Evolutionary conservation across 2,797 vertebrate genomes (phyloP).

Genomic region (Prunella strophiata): DNA sequence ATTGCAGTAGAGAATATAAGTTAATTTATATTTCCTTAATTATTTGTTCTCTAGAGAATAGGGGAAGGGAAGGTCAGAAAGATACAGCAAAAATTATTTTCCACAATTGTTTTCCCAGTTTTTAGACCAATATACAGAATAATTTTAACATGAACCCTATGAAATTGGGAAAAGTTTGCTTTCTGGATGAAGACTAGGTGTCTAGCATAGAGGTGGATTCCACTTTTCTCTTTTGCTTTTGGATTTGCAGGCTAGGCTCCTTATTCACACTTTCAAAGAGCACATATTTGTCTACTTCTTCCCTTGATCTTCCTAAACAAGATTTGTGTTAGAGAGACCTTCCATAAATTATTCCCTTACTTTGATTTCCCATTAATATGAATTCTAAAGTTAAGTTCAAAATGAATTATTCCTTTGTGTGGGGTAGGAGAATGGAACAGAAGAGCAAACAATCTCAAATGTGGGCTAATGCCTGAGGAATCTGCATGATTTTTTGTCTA

Average conservation of each 20-base stretch:
- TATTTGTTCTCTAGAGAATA: background rate
- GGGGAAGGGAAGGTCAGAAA: background rate
- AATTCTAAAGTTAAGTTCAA: background rate
- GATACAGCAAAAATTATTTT: background rate
- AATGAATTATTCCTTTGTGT: background rate
- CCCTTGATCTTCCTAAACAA: background rate
- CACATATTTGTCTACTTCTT: background rate
- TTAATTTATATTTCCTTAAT: background rate
- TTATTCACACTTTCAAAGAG: background rate
- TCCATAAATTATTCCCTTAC: background rate
- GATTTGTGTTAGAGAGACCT: background rate
- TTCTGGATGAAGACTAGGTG: background rate
- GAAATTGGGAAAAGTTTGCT: background rate
- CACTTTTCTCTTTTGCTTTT: background rate
- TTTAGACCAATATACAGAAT: background rate
- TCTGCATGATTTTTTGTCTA: background rate
- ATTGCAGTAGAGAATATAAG: background rate
- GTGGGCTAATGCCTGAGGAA: background rate
- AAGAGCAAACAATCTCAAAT: background rate
- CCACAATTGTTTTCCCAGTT: background rate
- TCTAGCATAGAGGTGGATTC: background rate
- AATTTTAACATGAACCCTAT: background rate
- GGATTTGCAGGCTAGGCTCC: background rate
- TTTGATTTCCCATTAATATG: background rate
- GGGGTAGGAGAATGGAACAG: background rate